These are phyloP conservation scores for Liparis tanakae DNA, from an alignment of 2,797 vertebrate genomes.

Conservation along the genomic window DNA sequence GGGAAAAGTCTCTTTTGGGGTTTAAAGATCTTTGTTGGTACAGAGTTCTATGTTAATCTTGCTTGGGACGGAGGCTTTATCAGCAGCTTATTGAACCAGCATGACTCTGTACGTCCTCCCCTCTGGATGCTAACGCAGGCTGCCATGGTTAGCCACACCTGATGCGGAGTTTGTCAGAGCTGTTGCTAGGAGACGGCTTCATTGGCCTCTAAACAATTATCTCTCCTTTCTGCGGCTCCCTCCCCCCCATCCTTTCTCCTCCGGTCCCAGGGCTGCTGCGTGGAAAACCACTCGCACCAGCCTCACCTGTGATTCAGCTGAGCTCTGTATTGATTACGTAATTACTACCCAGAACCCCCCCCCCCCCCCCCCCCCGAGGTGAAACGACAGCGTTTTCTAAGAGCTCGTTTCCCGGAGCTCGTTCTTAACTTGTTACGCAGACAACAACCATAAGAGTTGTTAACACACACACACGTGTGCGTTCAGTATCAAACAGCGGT, in stretches of 20 bases:
- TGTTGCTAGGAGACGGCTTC: conserved; percentile 90
- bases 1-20: not conserved
- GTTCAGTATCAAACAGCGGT: not conserved
- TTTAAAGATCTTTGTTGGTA: not conserved
- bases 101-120: not conserved
- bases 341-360: conserved; percentile 63
- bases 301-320: conserved; percentile 77
- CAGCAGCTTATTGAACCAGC: conserved; percentile 19
- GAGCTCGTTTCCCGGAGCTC: not conserved
- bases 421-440: not conserved
- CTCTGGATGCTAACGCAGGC: conserved; percentile 69
- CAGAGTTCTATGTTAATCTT: not conserved
- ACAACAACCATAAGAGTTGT: not conserved
- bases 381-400: not conserved
- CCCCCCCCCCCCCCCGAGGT: conserved; percentile 31
- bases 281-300: conserved; percentile 61
- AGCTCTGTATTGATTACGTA: conserved; percentile 74
- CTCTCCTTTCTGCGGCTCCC: conserved; percentile 57
- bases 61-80: not conserved
- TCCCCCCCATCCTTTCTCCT: conserved; percentile 46
- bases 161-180: conserved; percentile 82
- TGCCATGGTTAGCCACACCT: conserved; percentile 82
- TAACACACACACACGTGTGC: not conserved
- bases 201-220: conserved; percentile 90
- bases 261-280: conserved; percentile 67